Conservation (phyloP, 1,140 invertebrate genomes). For the Formica exsecta region DNA sequence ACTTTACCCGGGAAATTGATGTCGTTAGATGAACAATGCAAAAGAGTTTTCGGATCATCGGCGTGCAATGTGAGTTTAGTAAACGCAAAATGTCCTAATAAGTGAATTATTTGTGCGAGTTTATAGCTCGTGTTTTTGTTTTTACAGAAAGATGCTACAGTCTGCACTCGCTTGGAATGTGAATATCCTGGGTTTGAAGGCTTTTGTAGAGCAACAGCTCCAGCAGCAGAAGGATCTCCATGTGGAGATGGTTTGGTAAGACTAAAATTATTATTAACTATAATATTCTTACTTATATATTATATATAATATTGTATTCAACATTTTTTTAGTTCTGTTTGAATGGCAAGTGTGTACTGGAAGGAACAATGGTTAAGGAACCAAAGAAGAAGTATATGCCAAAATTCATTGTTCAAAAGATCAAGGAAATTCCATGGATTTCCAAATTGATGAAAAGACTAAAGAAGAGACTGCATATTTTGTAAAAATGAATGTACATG, state of each 20-base stretch:
- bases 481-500: background rate
- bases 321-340: slow-evolving; percentile 51
- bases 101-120: background rate
- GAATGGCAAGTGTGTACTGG: slow-evolving; percentile 53
- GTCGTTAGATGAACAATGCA: slow-evolving; percentile 95
- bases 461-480: background rate
- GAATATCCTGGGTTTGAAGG: slow-evolving; percentile 83
- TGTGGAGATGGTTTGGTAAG: slow-evolving; percentile 95
- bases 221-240: slow-evolving; percentile 96
- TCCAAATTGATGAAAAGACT: background rate
- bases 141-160: slow-evolving; percentile 70
- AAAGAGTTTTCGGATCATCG: slow-evolving; percentile 93
- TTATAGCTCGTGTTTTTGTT: background rate
- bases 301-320: background rate
- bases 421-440: slow-evolving; percentile 25
- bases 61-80: slow-evolving; percentile 90
- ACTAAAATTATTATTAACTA: slow-evolving; percentile 9
- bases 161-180: slow-evolving; percentile 74
- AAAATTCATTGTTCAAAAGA: slow-evolving; percentile 2
- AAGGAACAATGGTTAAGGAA: slow-evolving; percentile 30
- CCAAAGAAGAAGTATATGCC: slow-evolving; percentile 20
- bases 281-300: background rate
- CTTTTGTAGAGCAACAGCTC: slow-evolving; percentile 94
- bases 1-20: slow-evolving; percentile 94
- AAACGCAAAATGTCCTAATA: too few species aligned